phyloP scores from a whole-genome alignment of 2,797 vertebrate genomes.

The Acanthiza pusilla region DNA sequence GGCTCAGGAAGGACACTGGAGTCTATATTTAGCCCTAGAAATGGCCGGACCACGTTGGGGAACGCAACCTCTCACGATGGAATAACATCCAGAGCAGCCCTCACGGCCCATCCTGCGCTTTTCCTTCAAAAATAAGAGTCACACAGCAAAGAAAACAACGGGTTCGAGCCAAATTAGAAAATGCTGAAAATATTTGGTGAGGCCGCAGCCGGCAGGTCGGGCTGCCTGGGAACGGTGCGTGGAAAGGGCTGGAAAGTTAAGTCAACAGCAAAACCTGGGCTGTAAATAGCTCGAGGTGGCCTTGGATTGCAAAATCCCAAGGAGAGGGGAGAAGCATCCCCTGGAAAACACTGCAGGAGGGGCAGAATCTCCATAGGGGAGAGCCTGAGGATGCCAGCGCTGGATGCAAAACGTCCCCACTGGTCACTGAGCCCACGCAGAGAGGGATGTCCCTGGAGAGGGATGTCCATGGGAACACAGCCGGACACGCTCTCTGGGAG shows the following conservation, averaged over 20 bases:
- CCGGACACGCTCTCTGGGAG: rapidly evolving
- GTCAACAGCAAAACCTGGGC: not conserved
- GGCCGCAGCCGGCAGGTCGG: not conserved
- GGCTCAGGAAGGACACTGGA: not conserved
- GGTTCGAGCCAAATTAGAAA: not conserved
- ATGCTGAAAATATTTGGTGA: not conserved
- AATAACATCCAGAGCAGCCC: not conserved
- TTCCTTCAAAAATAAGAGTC: not conserved
- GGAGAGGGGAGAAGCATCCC: not conserved
- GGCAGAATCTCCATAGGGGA: rapidly evolving
- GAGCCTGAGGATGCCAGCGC: rapidly evolving
- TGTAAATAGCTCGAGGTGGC: not conserved
- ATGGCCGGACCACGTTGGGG: not conserved
- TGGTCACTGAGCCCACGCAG: rapidly evolving
- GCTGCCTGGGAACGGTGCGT: not conserved
- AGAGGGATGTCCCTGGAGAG: not conserved
- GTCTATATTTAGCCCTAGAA: slow-evolving; percentile 5
- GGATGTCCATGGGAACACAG: rapidly evolving
- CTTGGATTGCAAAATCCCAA: not conserved
- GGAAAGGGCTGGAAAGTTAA: slow-evolving; percentile 6
- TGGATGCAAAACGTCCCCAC: not conserved
- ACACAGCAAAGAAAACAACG: not conserved
- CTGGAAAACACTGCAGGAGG: not conserved
- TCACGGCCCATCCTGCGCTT: not conserved
- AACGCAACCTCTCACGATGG: not conserved